These are phyloP conservation scores for Mormyrus lacerda DNA, from an alignment of 2,113 vertebrate species.

Conservation along the genomic window DNA sequence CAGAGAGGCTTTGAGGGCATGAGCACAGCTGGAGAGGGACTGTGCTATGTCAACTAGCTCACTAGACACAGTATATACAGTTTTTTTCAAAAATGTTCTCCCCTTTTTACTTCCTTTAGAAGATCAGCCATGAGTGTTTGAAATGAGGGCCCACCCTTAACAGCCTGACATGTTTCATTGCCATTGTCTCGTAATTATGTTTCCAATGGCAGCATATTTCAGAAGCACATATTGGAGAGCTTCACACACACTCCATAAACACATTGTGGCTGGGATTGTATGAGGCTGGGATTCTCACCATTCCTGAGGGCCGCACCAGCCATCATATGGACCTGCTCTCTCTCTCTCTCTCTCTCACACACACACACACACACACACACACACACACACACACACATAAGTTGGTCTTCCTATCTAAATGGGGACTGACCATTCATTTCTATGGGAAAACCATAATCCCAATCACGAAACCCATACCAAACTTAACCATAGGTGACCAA, in stretches of 20 bases:
- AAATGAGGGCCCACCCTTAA: neutral
- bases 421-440: no score
- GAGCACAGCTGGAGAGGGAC: neutral
- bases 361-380: neutral
- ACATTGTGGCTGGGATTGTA: neutral
- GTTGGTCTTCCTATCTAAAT: no score
- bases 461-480: no score
- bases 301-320: neutral
- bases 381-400: neutral
- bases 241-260: neutral
- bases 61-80: neutral
- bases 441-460: no score
- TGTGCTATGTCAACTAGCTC: neutral
- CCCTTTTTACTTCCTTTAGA: neutral
- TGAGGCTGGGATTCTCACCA: neutral
- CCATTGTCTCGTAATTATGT: neutral
- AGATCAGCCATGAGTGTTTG: neutral
- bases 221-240: neutral
- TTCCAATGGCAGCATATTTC: neutral
- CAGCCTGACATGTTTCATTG: neutral
- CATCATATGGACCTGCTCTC: neutral
- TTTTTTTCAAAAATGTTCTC: neutral
- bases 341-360: no score
- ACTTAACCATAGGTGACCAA: no score
- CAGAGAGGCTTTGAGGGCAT: neutral